Percentiles rank a stretch among this genome's conserved stretches.
These are phyloP conservation scores for Hyles euphorbiae DNA, from an alignment of 1,140 invertebrate genomes.

Conservation along the genomic window DNA sequence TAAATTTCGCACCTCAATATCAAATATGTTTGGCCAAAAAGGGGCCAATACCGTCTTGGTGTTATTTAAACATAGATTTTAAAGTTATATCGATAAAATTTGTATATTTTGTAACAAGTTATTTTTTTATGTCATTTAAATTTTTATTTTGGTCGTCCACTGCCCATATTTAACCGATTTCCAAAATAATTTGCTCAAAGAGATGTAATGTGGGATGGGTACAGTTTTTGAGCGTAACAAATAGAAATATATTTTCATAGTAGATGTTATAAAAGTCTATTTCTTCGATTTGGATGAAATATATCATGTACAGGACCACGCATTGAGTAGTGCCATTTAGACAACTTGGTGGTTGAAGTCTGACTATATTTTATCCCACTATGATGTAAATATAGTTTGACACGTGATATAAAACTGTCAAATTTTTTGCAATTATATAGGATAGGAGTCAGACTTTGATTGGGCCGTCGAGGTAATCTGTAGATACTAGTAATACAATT, in stretches of 20 bases:
- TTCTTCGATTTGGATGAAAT: conserved; percentile 36
- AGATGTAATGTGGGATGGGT: conserved; percentile 12
- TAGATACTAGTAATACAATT: too few species aligned
- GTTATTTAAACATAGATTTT: too few species aligned
- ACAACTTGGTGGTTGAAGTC: not conserved
- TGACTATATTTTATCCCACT: too few species aligned
- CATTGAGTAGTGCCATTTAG: conserved; percentile 18
- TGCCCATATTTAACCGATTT: not conserved
- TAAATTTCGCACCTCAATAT: too few species aligned
- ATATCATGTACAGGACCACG: conserved; percentile 52
- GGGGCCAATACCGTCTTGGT: too few species aligned
- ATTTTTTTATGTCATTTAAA: too few species aligned
- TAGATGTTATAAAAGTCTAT: conserved; percentile 46
- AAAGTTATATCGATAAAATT: not conserved
- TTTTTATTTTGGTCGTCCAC: not conserved
- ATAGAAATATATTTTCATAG: conserved; percentile 50
- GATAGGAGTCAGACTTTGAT: too few species aligned
- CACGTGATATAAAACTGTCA: too few species aligned
- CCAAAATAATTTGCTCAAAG: conserved; percentile 47
- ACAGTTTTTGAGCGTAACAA: conserved; percentile 25
- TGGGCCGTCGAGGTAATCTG: too few species aligned
- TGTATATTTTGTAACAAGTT: not conserved
- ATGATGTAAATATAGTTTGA: too few species aligned
- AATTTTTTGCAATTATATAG: too few species aligned
- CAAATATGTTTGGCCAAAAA: too few species aligned